Evolutionary conservation across 2,113 vertebrate genomes (phyloP), one percentile per base, ranked within the genome.

Genomic region (Erinaceus europaeus): DNA sequence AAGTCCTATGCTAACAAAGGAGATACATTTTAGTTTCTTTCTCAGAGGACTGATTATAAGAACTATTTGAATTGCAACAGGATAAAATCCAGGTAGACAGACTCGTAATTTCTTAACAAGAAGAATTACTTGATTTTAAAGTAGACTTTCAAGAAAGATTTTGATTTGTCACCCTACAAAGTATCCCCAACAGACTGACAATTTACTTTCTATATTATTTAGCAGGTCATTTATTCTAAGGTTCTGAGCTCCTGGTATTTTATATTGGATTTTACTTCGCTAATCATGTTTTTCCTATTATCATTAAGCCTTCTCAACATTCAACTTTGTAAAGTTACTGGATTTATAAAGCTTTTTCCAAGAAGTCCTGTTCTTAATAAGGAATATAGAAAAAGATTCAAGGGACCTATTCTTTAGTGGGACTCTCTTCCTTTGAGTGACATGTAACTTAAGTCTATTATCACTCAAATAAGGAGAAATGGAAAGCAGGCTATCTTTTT

Each of bases 401-500:
- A 81, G 44, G n/a, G 7, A 7, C 6, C 25, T 15, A 9, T 29
- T 78, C 18, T 57, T 67, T 10, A 9, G 5, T 17, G 46, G 61
- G 4, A 64, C 14, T 61, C 12, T 34, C 1, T 7, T 55, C 20
- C 18, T 83, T 53, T 86, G 75, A 89, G 32, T 44, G 72, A 34
- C 44, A 29, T 1, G 3, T 38, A 64, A 32, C 57, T 67, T 13
- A 46, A 72, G 15, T 62, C 44, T 46, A 6, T 78, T 75, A 74
- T 64, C 14, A 42, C 10, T 64, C 72, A 85, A 67, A 46, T 44
- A 1, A 9, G 57, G 42, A 69, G 44, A n/a, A 90, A 95, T n/a
- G 65, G 89, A 92, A 93, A 87, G 73, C 6, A 34, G 82, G 52
- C 29, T 20, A 46, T 74, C 42, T 64, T 75, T 76, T 62, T 71